Evolutionary conservation across 2,888 invertebrate genomes (phyloP), one percentile per base, ranked within the genome.

Genomic region (Cephus pulcher): DNA sequence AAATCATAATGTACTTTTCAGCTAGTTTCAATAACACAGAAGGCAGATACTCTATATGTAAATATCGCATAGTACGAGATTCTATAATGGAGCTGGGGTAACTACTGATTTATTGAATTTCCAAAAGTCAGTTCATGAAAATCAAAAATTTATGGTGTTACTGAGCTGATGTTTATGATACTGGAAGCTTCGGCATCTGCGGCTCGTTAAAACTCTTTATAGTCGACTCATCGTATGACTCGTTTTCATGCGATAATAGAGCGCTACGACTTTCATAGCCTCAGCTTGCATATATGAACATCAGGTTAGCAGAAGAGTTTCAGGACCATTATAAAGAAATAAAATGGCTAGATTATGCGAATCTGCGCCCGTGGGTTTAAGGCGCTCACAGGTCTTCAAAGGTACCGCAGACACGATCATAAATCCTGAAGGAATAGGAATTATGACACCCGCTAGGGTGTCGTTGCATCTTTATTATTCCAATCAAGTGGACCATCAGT

Each of bases 371-470:
- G 40, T 56, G 40, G 40, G 40, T 23, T 56, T 56, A 56, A 56
- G 40, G 0, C 23, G 23, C 40, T 56, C 23, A 23, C 40, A 56
- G 40, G 40, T 56, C 40, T 56, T 56, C 40, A 56, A 56, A 56
- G 40, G 23, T 6, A 23, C 40, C 40, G 40, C 40, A 56, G 40
- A 56, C 23, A 56, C 40, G 23, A 33, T 76, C 71, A 12, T 12
- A 34, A 32, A 76, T 76, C 30, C 34, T 73, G 30, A 33, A n/a
- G 73, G 70, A 76, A 76, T 71, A 71, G 73, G 30, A 56, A 40
- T 56, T 30, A 34, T 33, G 40, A 40, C 70, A 34, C 34, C 23
- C 69, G 33, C 34, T 23, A 75, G 11, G n/a, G n/a, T 15, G 35
- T 37, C 23, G 37, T 56, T 56, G 40, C 40, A 56, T 56, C 40